A percentile compares a stretch with the other conserved stretches of the same genome.
These are phyloP conservation scores for Anthopleura xanthogrammica DNA, from an alignment of 92 coral and sea anemone genomes.

Conservation along the genomic window DNA sequence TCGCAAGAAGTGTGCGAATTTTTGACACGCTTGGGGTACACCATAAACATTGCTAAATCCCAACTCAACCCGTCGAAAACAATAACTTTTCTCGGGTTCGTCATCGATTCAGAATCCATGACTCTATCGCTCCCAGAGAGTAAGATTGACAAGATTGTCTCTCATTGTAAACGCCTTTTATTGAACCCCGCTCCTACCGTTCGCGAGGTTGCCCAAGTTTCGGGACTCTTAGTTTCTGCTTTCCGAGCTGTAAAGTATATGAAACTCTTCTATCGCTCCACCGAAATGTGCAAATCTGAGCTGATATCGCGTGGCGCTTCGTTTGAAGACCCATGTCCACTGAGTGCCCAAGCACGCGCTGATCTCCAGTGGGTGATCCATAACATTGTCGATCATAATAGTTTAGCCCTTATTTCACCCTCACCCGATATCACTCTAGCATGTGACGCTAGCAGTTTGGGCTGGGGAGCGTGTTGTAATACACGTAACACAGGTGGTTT, in stretches of 20 bases:
- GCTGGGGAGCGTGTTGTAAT: too few relatives aligned
- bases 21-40: too few relatives aligned
- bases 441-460: slow-evolving; percentile 25
- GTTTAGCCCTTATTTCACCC: not conserved
- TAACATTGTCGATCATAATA: slow-evolving; percentile 7
- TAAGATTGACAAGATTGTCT: too few relatives aligned
- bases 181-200: too few relatives aligned
- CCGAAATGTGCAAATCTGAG: slow-evolving; percentile 42
- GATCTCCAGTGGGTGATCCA: slow-evolving; percentile 23
- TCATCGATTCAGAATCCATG: slow-evolving; percentile 13
- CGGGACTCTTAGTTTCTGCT: slow-evolving; percentile 40
- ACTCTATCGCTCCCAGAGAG: too few relatives aligned
- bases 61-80: too few relatives aligned
- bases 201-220: slow-evolving; percentile 18
- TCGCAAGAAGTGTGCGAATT: too few relatives aligned
- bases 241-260: too few relatives aligned
- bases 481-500: too few relatives aligned
- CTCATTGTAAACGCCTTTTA: too few relatives aligned
- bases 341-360: not conserved
- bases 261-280: slow-evolving; percentile 44
- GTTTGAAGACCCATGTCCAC: slow-evolving; percentile 11
- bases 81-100: too few relatives aligned
- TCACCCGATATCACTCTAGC: slow-evolving; percentile 18
- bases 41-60: too few relatives aligned
- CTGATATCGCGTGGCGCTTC: not conserved